Base-by-base conservation (phyloP, 2,113 vertebrate genomes). In the Mola mola region DNA sequence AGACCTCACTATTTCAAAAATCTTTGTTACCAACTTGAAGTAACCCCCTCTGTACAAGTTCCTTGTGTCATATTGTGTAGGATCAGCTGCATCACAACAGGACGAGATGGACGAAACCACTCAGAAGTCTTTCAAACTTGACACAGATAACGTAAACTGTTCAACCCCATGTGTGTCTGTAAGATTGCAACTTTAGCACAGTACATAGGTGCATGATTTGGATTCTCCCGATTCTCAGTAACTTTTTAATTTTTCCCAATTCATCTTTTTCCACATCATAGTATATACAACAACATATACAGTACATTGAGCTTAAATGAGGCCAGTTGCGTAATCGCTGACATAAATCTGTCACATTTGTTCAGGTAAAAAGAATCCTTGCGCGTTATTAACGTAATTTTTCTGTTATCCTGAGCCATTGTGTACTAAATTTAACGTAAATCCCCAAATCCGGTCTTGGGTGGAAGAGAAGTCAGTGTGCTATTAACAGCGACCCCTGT, bases 71-170 rank as follows among this genome's bases (percentile, higher is more conserved):
- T n/a, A n/a, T n/a, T n/a, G n/a, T n/a, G n/a, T n/a, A n/a, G n/a
- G n/a, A n/a, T n/a, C n/a, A n/a, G n/a, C n/a, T n/a, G n/a, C n/a
- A n/a, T n/a, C n/a, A n/a, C n/a, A n/a, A n/a, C n/a, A 40, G 25
- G 25, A 7, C 16, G 29, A 29, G 31, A 36, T 11, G 24, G 37
- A 55, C 26, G 40, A 28, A n/a, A n/a, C n/a, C n/a, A n/a, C n/a
- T n/a, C n/a, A n/a, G n/a, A n/a, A n/a, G n/a, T n/a, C 22, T 24
- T 36, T 22, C 28, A 41, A 21, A 55, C 49, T 24, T 55, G 62
- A 66, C 56, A 55, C 42, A 55, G 61, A 66, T 34, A 53, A 10
- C 20, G 6, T 66, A 47, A 73, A 24, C 40, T 34, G 40, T 19
- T 33, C 48, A 38, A 28, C 16, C 19, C 47, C 1, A 2, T 33